Conservation (phyloP, 2,113 vertebrate genomes). For the Gadus macrocephalus region DNA sequence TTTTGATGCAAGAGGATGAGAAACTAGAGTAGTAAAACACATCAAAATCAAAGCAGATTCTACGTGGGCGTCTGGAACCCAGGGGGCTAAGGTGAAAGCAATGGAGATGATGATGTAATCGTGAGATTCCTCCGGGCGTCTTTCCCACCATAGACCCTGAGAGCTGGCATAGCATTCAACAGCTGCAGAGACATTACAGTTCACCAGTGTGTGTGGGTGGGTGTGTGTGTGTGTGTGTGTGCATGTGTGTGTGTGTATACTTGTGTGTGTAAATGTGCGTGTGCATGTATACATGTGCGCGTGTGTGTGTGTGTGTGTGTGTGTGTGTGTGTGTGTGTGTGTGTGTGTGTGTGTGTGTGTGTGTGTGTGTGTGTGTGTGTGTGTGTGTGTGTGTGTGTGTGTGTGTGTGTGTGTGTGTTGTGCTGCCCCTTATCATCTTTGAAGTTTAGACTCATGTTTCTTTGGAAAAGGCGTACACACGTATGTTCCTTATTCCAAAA, state of each 20-base stretch:
- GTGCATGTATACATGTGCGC: slow-evolving; percentile 1
- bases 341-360: slow-evolving; percentile 13
- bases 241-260: slow-evolving; percentile 21
- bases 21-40: slow-evolving; percentile 9
- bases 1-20: neutral
- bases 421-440: slow-evolving; percentile 1
- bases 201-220: slow-evolving; percentile 7
- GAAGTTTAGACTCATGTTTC: neutral
- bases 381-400: neutral
- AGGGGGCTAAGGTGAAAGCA: slow-evolving; percentile 23
- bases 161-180: slow-evolving; percentile 31
- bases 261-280: slow-evolving; percentile 10
- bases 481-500: no score
- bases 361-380: slow-evolving; percentile 21
- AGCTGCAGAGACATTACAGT: slow-evolving; percentile 40
- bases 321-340: slow-evolving; percentile 3
- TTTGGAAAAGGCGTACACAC: neutral
- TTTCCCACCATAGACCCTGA: slow-evolving; percentile 36
- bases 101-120: slow-evolving; percentile 23
- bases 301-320: no score
- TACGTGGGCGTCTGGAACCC: neutral
- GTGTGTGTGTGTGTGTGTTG: no score
- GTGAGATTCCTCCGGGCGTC: neutral
- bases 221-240: slow-evolving; percentile 6
- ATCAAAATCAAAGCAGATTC: neutral